Evolutionary conservation across 2,888 invertebrate genomes (phyloP).

Genomic region (Agrochola lota): DNA sequence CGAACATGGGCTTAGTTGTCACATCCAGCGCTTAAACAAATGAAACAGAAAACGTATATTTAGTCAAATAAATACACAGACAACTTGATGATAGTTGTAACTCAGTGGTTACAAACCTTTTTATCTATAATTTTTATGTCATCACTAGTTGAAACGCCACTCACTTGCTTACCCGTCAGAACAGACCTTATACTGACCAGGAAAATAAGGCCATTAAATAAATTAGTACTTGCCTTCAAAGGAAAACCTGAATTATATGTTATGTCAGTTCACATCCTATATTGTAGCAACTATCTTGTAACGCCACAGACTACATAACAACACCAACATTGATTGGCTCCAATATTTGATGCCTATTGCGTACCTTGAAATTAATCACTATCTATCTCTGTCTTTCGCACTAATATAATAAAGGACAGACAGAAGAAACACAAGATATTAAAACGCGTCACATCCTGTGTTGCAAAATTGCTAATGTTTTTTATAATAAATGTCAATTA

Average conservation of each 20-base stretch:
- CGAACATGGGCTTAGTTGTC: not conserved
- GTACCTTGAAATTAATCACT: conserved; percentile 14
- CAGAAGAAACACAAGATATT: conserved; percentile 36
- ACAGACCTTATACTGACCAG: conserved; percentile 3
- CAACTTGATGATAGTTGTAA: not conserved
- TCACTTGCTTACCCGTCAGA: not conserved
- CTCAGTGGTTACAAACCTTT: not conserved
- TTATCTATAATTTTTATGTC: not conserved
- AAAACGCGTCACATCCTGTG: conserved; percentile 59
- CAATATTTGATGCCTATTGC: conserved; percentile 13
- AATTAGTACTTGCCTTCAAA: conserved; percentile 39
- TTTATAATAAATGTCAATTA: conserved; percentile 57
- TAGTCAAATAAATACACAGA: not conserved
- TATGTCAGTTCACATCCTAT: conserved; percentile 1
- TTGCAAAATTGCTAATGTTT: conserved; percentile 45
- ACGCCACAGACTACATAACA: conserved; percentile 15
- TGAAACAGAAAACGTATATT: not conserved
- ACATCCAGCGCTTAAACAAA: not conserved
- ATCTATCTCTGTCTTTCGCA: conserved; percentile 22
- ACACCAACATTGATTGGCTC: conserved; percentile 12
- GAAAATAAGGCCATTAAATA: conserved; percentile 22
- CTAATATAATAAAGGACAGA: conserved; percentile 7
- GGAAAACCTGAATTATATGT: conserved; percentile 36
- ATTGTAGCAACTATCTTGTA: conserved; percentile 18
- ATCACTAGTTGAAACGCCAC: not conserved